Conservation (phyloP, 2,797 vertebrate genomes). For the Yasuhikotakia modesta region DNA sequence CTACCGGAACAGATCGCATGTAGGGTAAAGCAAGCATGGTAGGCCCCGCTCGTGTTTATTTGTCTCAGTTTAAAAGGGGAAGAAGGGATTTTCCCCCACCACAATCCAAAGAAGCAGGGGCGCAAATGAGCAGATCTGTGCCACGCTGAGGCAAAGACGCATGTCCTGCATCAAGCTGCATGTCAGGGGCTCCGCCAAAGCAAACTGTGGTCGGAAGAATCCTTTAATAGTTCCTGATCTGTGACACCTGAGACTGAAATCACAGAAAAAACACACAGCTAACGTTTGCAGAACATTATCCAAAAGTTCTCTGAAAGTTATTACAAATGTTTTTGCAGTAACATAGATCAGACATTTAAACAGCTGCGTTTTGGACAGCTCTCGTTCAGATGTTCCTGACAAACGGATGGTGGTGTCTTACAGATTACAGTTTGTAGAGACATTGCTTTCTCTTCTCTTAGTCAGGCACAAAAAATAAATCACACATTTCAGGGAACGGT, state of each 20-base stretch:
- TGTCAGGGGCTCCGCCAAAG: slow-evolving; percentile 70
- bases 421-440: not conserved
- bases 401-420: not conserved
- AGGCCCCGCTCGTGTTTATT: not conserved
- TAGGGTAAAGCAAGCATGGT: not conserved
- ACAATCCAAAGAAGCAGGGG: slow-evolving; percentile 21
- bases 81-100: slow-evolving; percentile 21
- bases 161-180: slow-evolving; percentile 33
- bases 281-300: no score
- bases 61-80: slow-evolving; percentile 43
- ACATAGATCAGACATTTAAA: slow-evolving; percentile 18
- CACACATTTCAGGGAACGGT: not conserved
- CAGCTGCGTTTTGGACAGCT: slow-evolving; percentile 1
- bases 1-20: slow-evolving; percentile 13
- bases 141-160: no score
- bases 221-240: slow-evolving; percentile 83
- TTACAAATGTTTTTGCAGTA: no score
- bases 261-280: slow-evolving; percentile 76
- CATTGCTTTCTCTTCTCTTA: slow-evolving; percentile 1
- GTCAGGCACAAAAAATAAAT: slow-evolving; percentile 7
- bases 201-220: slow-evolving; percentile 85
- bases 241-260: slow-evolving; percentile 86
- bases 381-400: slow-evolving; percentile 3
- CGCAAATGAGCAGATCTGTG: slow-evolving; percentile 6
- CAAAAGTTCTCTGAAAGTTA: no score